These are phyloP conservation scores for Amphibalanus amphitrite DNA, from an alignment of 1,140 invertebrate genomes.

Conservation along the genomic window DNA sequence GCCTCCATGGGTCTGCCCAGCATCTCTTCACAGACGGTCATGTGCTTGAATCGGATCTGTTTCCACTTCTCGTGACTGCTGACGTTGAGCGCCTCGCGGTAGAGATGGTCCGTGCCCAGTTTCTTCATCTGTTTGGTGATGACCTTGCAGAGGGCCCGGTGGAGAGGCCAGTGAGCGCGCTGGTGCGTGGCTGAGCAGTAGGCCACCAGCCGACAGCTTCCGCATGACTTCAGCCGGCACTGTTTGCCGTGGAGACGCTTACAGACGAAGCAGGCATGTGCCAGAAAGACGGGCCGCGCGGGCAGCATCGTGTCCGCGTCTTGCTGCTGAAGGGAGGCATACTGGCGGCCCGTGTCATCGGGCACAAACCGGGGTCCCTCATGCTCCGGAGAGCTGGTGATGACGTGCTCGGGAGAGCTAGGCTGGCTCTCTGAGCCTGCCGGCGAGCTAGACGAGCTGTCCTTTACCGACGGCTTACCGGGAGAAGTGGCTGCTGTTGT, in stretches of 20 bases:
- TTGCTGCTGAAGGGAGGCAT: not conserved
- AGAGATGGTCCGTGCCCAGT: not conserved
- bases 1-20: constrained; percentile 37
- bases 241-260: not conserved
- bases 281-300: not conserved
- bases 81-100: not conserved
- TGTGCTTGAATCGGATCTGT: not conserved
- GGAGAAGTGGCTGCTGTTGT: too few relatives aligned
- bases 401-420: not conserved
- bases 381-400: not conserved
- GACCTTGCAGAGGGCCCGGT: constrained; percentile 25
- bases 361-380: not conserved
- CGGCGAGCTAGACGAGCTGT: too few relatives aligned
- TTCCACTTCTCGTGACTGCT: not conserved
- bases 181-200: constrained; percentile 28
- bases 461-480: too few relatives aligned
- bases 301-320: not conserved
- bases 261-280: not conserved
- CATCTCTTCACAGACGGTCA: constrained; percentile 32
- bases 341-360: not conserved
- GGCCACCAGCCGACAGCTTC: constrained; percentile 21
- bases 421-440: too few relatives aligned
- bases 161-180: constrained; percentile 26
- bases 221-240: constrained; percentile 16
- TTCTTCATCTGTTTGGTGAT: not conserved